Base-by-base conservation (phyloP, 2,113 vertebrate genomes). In the Channa argus region DNA sequence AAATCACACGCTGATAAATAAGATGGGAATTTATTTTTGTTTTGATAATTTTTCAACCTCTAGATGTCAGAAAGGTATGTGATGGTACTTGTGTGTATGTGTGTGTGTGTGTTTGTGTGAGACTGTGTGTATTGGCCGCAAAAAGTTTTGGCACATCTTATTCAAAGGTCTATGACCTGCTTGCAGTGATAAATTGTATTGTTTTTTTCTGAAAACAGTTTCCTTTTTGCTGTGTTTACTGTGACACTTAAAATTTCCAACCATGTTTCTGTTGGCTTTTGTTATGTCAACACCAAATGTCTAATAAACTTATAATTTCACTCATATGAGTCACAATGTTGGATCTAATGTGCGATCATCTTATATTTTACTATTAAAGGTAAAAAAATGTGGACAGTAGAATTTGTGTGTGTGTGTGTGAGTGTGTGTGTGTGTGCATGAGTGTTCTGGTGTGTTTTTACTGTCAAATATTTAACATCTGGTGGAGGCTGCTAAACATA, bases 41-140 rank as follows among this genome's bases (percentile, higher is more conserved):
- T 81, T 81, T 78, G 67, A 58, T 73, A 0, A 61, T 67, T 74
- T 82, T 69, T 73, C 24, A 62, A 81, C 74, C 72, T 74, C 73
- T 49, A 1, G 58, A 61, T 68, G 72, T 80, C 38, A 61, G 15
- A 55, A 41, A 2, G 11, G 8, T 24, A 24, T 24, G 24, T 24
- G 24, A 24, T 24, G 24, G 24, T 24, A 24, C 24, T 24, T 24
- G 24, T 24, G 24, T n/a, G n/a, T 63, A 2, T 53, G 63, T 34
- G 39, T 41, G 39, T 41, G 39, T 5, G 39, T 41, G 2, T 41
- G 39, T 41, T 4, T 7, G 6, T 41, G 24, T 24, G 24, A 24
- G 24, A 24, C 24, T 24, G 1, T 24, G 24, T 24, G 39, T 41
- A 2, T 41, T 41, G 39, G 39, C 39, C 39, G 6, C 39, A 41